Evolutionary conservation across 2,888 invertebrate species (phyloP).

Genomic region (Diaperis boleti): DNA sequence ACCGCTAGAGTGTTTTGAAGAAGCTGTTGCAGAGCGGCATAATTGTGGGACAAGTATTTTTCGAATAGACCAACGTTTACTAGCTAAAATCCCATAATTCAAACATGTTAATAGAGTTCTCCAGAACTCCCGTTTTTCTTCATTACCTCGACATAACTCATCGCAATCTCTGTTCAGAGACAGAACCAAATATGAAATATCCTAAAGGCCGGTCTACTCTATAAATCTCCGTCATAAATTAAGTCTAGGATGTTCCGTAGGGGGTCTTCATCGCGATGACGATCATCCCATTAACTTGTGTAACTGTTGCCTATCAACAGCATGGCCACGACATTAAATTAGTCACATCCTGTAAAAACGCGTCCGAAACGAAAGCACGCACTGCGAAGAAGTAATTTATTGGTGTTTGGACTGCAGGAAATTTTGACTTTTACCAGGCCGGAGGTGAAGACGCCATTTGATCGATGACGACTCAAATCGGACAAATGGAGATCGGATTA

Average conservation of each 20-base stretch:
- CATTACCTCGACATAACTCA: constrained; percentile 15
- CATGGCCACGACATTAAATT: constrained; percentile 27
- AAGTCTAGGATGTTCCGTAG: constrained; percentile 21
- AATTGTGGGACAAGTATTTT: constrained; percentile 5
- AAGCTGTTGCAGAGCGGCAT: background rate
- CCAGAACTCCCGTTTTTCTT: constrained; percentile 12
- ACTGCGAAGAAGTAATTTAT: constrained; percentile 14
- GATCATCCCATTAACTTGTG: constrained; percentile 29
- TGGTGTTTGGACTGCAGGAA: background rate
- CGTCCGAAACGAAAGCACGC: constrained; percentile 4
- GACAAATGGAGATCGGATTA: too few relatives aligned
- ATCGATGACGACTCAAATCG: too few relatives aligned
- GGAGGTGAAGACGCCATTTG: too few relatives aligned
- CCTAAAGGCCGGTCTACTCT: background rate
- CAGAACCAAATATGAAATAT: constrained; percentile 15
- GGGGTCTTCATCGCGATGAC: constrained; percentile 26
- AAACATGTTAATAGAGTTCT: constrained; percentile 14
- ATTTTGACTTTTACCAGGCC: background rate
- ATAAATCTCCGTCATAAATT: constrained; percentile 23
- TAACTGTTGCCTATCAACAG: constrained; percentile 8
- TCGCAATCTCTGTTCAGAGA: background rate
- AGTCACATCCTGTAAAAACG: constrained; percentile 31
- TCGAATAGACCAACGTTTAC: too few relatives aligned
- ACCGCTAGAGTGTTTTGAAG: constrained; percentile 14
- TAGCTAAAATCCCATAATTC: too few relatives aligned